Conservation (phyloP, 1,140 invertebrate species). For the Drosophila kurseongensis region DNA sequence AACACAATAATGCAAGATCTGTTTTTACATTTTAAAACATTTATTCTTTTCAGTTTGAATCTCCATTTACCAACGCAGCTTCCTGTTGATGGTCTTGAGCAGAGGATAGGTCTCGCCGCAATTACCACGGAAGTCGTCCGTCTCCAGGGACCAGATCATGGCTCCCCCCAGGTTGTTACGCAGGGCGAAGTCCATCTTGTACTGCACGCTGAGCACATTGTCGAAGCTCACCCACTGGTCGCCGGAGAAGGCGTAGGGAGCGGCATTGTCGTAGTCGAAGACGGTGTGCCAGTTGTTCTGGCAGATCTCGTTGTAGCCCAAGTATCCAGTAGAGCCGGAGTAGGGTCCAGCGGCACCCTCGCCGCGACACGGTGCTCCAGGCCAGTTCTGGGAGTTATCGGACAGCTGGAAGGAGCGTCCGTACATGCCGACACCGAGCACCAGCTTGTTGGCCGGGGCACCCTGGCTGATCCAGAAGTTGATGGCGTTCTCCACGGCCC, state of each 20-base stretch:
- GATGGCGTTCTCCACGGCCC: conserved; percentile 76
- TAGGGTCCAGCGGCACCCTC: conserved; percentile 88
- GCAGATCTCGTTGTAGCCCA: conserved; percentile 91
- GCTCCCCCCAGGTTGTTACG: conserved; percentile 88
- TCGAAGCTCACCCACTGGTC: conserved; percentile 85
- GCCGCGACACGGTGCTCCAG: conserved; percentile 86
- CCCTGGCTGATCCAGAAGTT: conserved; percentile 79
- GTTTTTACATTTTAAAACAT: not conserved
- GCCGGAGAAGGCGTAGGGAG: conserved; percentile 77
- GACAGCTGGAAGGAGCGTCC: conserved; percentile 88
- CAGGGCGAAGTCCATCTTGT: conserved; percentile 74
- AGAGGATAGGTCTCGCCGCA: conserved; percentile 86
- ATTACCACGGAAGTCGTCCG: conserved; percentile 90
- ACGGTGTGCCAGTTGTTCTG: conserved; percentile 65
- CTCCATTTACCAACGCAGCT: conserved; percentile 66
- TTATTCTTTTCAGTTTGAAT: not conserved
- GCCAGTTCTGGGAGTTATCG: conserved; percentile 84
- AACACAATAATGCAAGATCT: not conserved
- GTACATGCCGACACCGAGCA: conserved; percentile 89
- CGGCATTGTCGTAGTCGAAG: conserved; percentile 50
- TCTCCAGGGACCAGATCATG: conserved; percentile 93
- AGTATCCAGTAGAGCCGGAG: conserved; percentile 88
- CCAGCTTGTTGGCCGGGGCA: conserved; percentile 86
- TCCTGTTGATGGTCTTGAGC: conserved; percentile 80
- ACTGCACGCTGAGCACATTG: conserved; percentile 80